phyloP scores from a whole-genome alignment of 1,140 invertebrate genomes.

The Bombyx mandarina region DNA sequence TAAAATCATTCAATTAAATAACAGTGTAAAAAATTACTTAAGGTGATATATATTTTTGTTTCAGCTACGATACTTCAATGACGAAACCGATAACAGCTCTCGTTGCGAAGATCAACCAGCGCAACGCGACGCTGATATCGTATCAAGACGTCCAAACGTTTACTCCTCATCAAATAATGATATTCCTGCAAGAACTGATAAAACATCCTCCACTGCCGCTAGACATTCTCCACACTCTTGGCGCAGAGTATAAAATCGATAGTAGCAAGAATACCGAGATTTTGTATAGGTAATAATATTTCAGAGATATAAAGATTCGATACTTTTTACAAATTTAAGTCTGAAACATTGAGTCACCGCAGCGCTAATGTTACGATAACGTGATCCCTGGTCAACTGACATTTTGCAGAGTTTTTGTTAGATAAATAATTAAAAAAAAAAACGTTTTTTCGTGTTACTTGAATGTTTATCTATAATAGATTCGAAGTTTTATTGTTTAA shows the following conservation, averaged over 20 bases:
- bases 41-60: constrained; percentile 12
- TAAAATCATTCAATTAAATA: too few relatives aligned
- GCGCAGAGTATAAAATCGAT: constrained; percentile 79
- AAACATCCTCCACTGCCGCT: constrained; percentile 70
- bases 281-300: constrained; percentile 76
- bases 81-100: constrained; percentile 76
- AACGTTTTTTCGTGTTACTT: too few relatives aligned
- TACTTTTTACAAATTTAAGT: too few relatives aligned
- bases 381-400: too few relatives aligned
- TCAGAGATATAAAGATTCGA: too few relatives aligned
- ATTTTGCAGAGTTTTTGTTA: too few relatives aligned
- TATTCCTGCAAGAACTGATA: constrained; percentile 81
- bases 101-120: constrained; percentile 73
- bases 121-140: constrained; percentile 7
- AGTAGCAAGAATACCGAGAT: constrained; percentile 84
- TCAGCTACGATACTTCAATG: constrained; percentile 80
- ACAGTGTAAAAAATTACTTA: too few relatives aligned
- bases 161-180: constrained; percentile 78
- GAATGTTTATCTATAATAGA: too few relatives aligned
- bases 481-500: too few relatives aligned
- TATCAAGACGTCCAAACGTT: constrained; percentile 51
- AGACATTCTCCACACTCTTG: constrained; percentile 76
- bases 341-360: too few relatives aligned
- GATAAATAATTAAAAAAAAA: too few relatives aligned
- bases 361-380: too few relatives aligned